Evolutionary conservation across 2,113 vertebrate species (phyloP).

Genomic region (Corapipo altera): DNA sequence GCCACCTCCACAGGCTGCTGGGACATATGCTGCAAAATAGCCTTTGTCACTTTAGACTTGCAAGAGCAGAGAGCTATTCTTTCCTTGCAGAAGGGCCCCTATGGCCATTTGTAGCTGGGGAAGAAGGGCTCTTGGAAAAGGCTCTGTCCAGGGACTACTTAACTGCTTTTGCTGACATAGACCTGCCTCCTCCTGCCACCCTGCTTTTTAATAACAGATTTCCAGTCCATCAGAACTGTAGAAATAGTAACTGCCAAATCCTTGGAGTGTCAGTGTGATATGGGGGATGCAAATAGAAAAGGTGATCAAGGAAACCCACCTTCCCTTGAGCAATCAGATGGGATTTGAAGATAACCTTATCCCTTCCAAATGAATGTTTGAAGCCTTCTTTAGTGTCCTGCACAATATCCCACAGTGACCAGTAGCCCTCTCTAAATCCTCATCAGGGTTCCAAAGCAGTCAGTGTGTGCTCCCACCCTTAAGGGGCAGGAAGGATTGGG

Average conservation of each 20-base stretch:
- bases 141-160: not conserved
- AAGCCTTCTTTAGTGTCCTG: not conserved
- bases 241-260: not conserved
- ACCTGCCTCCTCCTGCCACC: not conserved
- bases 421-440: not conserved
- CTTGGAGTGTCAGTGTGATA: not conserved
- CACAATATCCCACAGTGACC: not conserved
- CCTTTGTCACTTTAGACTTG: not conserved
- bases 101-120: not conserved
- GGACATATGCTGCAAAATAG: not conserved
- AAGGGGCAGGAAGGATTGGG: not conserved
- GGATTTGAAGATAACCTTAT: not conserved
- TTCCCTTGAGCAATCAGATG: not conserved
- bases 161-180: not conserved
- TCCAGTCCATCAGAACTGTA: not conserved
- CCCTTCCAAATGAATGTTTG: not conserved
- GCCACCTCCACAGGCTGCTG: not conserved
- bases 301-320: not conserved
- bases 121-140: not conserved
- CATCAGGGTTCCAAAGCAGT: not conserved
- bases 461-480: not conserved
- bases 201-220: not conserved
- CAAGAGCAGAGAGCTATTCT: not conserved
- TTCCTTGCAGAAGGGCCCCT: not conserved
- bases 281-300: not conserved